Percentiles rank a stretch among this genome's conserved stretches.
These are phyloP conservation scores for Emberiza fucata DNA, from an alignment of 2,113 vertebrate genomes.

Conservation along the genomic window DNA sequence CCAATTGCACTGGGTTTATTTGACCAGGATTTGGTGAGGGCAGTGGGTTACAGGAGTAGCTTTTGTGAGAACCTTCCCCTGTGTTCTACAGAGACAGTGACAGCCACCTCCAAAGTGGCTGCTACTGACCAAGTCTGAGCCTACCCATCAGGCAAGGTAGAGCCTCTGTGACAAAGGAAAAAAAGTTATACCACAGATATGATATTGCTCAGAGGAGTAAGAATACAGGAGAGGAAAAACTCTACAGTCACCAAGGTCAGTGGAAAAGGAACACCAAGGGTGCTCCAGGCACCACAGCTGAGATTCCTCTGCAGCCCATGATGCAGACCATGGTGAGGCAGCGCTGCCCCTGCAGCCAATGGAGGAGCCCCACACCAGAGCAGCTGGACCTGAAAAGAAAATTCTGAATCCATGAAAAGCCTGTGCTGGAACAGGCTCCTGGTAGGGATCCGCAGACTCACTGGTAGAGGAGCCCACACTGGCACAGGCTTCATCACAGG, in stretches of 20 bases:
- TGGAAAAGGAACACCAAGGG: neutral
- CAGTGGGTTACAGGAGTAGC: neutral
- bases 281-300: neutral
- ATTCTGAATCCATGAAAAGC: neutral
- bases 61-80: neutral
- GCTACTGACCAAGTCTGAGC: neutral
- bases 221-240: neutral
- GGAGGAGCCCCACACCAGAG: neutral
- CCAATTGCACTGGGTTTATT: too few relatives aligned
- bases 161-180: neutral
- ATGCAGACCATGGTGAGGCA: neutral
- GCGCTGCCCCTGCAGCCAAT: neutral
- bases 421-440: neutral
- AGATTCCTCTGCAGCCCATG: neutral
- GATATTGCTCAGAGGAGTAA: neutral
- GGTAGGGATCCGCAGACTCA: too few relatives aligned
- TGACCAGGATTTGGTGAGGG: neutral
- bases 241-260: neutral
- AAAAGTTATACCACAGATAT: neutral
- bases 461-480: neutral
- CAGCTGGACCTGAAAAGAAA: neutral
- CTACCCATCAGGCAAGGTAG: neutral
- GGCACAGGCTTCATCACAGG: neutral
- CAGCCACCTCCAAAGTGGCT: neutral
- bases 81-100: neutral